Evolutionary conservation across 2,888 invertebrate genomes (phyloP), one percentile per base, ranked within the genome.

Genomic region (Merodon equestris): DNA sequence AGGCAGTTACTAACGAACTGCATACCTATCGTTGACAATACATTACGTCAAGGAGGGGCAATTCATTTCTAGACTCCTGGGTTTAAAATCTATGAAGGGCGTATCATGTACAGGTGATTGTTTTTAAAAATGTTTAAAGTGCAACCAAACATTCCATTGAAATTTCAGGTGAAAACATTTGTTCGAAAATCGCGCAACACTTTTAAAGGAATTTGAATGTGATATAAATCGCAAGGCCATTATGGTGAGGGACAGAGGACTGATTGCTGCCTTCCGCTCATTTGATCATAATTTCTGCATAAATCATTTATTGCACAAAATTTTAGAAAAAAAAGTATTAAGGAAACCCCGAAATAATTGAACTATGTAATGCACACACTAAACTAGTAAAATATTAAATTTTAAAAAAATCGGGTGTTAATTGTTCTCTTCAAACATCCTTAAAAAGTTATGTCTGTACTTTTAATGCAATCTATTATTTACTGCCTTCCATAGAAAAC

Each of bases 11-110:
- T 66, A 73, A 13, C 72, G 53, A 68, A 81, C 47, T 44, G 47
- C 71, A 36, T 74, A 73, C 34, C n/a, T 82, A 50, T 73, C 67
- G 4, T 45, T 81, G 17, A 82, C 73, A 27, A 81, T 76, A 10
- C 70, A 79, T 51, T 79, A 79, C 42, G 42, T 75, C 1, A 77
- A 81, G 17, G 57, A 82, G 10, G 77, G 70, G 13, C 53, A 66
- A 54, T 50, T 81, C 38, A 68, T 74, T 45, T 60, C 56, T 34
- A 81, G 66, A 68, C 48, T 81, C 45, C 70, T 81, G 13, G 75
- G 61, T 18, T 17, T 82, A 45, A 61, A n/a, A n/a, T n/a, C n/a
- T n/a, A n/a, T n/a, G n/a, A n/a, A n/a, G n/a, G n/a, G n/a, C n/a
- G n/a, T n/a, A n/a, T n/a, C n/a, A n/a, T n/a, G n/a, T n/a, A n/a